Evolutionary conservation across 1,140 invertebrate genomes (phyloP), one percentile per base, ranked within the genome.

Genomic region (Drosophila rufa): DNA sequence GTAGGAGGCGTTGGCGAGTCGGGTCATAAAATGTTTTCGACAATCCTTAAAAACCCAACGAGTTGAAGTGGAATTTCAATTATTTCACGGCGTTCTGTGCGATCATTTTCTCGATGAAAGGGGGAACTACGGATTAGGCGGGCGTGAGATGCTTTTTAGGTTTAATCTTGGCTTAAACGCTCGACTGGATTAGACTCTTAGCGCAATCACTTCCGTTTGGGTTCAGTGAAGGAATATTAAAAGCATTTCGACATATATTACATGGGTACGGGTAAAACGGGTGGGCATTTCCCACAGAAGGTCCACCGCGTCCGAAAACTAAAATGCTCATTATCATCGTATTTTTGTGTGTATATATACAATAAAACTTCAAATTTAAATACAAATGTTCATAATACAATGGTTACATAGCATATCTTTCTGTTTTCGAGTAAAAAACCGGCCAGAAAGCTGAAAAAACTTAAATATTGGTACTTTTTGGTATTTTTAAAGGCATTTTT

Each of bases 1-100:
- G 40, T 47, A 46, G 40, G 48, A 43, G 42, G 74, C 43, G 62
- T 68, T 40, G 71, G 46, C 53, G 47, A 67, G 47, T n/a, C n/a
- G 30, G 38, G 53, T 43, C 46, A 58, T 73, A 73, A 73, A 73
- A 73, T 50, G 40, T 22, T 30, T 38, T 51, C 45, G 53, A 50
- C 69, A 38, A 73, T 73, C 69, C 69, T 73, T 73, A 73, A 73
- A 73, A 73, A 73, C 55, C 67, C 45, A 73, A 43, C 46, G 53
- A 73, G 55, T 73, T 73, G 46, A 42, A 42, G 12, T 73, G 67
- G 53, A 73, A 73, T 73, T 73, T 73, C 67, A 73, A 73, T 73
- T 70, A 59, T 48, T 59, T 48, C 27, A 40, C 48, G 8, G 43
- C 8, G 15, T 40, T 38, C 25, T 43, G 27, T 46, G 22, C 9